phyloP scores from a whole-genome alignment of 1,140 invertebrate genomes.

The Venustaconcha ellipsiformis region DNA sequence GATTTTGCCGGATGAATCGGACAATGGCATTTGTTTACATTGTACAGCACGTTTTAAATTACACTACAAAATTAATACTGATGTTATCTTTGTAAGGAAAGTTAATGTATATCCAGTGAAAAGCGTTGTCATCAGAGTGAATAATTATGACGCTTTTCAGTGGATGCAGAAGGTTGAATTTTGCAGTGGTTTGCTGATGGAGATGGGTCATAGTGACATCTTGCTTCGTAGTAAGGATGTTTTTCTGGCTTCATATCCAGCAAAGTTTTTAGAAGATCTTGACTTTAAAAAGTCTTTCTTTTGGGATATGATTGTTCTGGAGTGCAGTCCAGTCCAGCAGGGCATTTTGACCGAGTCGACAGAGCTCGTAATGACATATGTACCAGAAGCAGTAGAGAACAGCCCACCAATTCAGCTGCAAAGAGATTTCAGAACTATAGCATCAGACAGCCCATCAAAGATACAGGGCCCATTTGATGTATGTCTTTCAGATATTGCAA shows the following conservation, averaged over 20 bases:
- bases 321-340: slow-evolving; percentile 56
- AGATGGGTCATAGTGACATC: slow-evolving; percentile 43
- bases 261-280: slow-evolving; percentile 41
- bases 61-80: slow-evolving; percentile 44
- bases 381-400: slow-evolving; percentile 28
- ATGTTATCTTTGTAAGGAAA: slow-evolving; percentile 33
- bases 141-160: slow-evolving; percentile 43
- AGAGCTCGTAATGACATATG: slow-evolving; percentile 48
- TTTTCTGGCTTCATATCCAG: slow-evolving; percentile 44
- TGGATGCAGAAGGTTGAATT: slow-evolving; percentile 48
- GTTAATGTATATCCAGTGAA: slow-evolving; percentile 46
- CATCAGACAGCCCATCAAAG: too few species aligned
- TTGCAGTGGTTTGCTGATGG: slow-evolving; percentile 34
- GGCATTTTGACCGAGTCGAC: slow-evolving; percentile 48
- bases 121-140: slow-evolving; percentile 62
- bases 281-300: slow-evolving; percentile 42
- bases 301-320: slow-evolving; percentile 44
- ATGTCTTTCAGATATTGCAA: too few species aligned
- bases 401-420: background rate
- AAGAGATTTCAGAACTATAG: background rate
- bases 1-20: background rate
- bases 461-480: too few species aligned
- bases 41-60: slow-evolving; percentile 43
- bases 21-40: slow-evolving; percentile 5
- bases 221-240: slow-evolving; percentile 52